Percentiles rank a stretch among this genome's conserved stretches.
phyloP scores from a whole-genome alignment of 2,797 vertebrate genomes.

The Heliangelus exortis region DNA sequence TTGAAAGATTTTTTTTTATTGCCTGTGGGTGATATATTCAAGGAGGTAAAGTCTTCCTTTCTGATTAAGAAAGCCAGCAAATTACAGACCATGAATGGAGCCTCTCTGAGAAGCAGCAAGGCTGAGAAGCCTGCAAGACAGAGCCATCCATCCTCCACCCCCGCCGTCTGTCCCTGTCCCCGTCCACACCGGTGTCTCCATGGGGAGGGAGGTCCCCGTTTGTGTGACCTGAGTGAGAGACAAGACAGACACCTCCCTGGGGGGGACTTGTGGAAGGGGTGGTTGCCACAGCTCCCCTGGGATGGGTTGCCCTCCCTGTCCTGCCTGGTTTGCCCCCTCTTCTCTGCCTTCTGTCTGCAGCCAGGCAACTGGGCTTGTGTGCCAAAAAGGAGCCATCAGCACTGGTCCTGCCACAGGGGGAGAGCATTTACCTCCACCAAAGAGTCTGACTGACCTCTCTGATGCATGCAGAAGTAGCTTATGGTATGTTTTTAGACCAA shows the following conservation, averaged over 20 bases:
- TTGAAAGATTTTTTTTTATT: background rate
- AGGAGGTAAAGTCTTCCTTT: background rate
- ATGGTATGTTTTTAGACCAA: accelerated
- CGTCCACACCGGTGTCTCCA: accelerated
- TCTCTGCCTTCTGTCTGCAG: background rate
- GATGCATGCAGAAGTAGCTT: accelerated
- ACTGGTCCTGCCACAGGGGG: accelerated
- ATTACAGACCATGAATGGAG: background rate
- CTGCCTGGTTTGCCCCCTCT: accelerated
- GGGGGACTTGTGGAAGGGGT: background rate
- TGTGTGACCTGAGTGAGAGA: too few species aligned
- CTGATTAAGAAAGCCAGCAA: background rate
- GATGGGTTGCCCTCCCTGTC: too few species aligned
- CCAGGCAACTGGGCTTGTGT: accelerated
- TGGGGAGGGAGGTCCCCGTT: background rate
- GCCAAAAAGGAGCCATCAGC: background rate
- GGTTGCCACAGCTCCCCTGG: background rate
- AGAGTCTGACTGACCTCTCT: background rate
- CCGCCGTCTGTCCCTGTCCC: background rate
- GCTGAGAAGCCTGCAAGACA: too few species aligned
- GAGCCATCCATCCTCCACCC: background rate
- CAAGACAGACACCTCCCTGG: background rate
- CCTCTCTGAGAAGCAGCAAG: background rate
- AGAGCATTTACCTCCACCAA: background rate
- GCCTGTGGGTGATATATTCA: background rate